Conservation (phyloP, 2,888 invertebrate genomes). For the Pristionchus exspectatus region DNA sequence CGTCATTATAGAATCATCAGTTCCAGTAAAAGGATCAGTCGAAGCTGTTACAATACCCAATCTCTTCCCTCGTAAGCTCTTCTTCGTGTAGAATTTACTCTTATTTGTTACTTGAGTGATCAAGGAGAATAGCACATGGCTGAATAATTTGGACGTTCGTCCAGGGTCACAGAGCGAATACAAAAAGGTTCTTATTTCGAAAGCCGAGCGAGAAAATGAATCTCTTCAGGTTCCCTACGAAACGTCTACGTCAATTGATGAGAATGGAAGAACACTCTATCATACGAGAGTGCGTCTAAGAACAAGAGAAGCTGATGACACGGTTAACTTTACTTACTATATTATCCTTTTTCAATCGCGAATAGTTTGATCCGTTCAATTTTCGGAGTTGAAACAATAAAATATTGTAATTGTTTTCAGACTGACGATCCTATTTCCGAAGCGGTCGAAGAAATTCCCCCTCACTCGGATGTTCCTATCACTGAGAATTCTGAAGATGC, state of each 20-base stretch:
- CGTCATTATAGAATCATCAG: not conserved
- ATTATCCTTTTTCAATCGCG: no score
- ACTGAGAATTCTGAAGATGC: not conserved
- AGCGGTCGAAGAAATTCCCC: not conserved
- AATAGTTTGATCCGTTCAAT: no score
- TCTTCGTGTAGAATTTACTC: not conserved
- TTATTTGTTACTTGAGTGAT: not conserved
- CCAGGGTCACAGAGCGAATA: not conserved
- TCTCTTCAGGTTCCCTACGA: not conserved
- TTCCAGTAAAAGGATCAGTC: not conserved
- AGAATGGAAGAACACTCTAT: slow-evolving; percentile 17
- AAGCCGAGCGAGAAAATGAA: not conserved
- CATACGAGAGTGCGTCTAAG: not conserved
- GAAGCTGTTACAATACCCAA: not conserved
- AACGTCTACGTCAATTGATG: not conserved
- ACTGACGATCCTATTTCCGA: not conserved
- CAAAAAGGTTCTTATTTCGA: not conserved
- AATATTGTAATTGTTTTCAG: not conserved
- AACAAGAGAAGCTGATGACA: not conserved
- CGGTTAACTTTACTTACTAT: no score
- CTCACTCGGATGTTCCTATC: slow-evolving; percentile 21
- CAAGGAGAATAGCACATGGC: not conserved
- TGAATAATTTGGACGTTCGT: slow-evolving; percentile 11
- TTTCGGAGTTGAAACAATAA: no score
- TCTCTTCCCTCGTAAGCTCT: not conserved